A percentile compares a stretch with the other conserved stretches of the same genome.
These are phyloP conservation scores for Hemitrygon akajei DNA, from an alignment of 2,797 vertebrate genomes.

Conservation along the genomic window DNA sequence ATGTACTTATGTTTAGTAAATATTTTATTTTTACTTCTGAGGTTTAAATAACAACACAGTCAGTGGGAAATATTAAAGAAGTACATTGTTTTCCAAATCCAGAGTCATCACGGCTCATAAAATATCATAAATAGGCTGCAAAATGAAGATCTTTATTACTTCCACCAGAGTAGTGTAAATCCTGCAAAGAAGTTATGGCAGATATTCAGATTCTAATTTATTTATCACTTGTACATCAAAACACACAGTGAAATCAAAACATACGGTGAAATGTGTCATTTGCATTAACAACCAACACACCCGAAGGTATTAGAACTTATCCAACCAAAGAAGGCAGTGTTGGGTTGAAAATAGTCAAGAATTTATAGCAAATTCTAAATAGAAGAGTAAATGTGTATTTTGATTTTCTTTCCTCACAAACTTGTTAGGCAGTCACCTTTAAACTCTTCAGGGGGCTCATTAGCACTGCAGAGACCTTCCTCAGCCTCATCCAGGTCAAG, in stretches of 20 bases:
- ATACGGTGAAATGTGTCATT: too few relatives aligned
- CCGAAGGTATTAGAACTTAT: neutral
- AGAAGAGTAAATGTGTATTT: slow-evolving; percentile 21
- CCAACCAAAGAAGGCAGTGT: neutral
- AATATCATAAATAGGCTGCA: neutral
- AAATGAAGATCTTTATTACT: neutral
- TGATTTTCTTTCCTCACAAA: neutral
- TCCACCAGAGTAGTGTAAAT: neutral
- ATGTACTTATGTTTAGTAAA: neutral
- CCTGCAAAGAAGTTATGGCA: neutral
- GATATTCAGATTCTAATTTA: neutral
- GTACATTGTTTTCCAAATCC: neutral
- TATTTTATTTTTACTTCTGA: neutral
- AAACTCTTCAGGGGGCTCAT: slow-evolving; percentile 54
- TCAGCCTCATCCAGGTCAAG: slow-evolving; percentile 49
- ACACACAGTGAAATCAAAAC: too few relatives aligned
- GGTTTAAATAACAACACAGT: neutral
- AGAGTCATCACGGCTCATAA: neutral
- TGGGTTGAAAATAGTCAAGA: neutral
- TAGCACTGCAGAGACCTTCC: slow-evolving; percentile 53
- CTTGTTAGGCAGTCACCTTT: slow-evolving; percentile 50
- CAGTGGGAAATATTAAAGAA: neutral
- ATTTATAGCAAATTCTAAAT: neutral
- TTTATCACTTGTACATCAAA: too few relatives aligned
- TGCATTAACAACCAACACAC: too few relatives aligned